phyloP scores from a whole-genome alignment of 2,113 vertebrate species.

The Todiramphus chloris region DNA sequence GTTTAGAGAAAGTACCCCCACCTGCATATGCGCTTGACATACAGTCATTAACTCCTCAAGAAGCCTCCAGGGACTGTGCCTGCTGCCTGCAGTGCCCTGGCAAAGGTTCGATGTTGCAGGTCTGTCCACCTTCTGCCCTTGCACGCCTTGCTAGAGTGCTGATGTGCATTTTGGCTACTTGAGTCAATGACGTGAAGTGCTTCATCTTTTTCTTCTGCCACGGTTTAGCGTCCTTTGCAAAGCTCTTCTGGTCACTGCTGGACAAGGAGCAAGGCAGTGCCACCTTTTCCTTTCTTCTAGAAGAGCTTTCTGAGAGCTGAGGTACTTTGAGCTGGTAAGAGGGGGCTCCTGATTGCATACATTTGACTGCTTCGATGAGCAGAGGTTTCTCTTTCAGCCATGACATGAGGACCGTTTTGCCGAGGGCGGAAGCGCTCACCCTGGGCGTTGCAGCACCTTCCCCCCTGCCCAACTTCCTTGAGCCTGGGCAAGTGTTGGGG shows the following conservation, averaged over 20 bases:
- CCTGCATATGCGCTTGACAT: background rate
- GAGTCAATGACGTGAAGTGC: background rate
- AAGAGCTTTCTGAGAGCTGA: background rate
- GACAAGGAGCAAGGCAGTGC: background rate
- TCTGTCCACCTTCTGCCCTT: background rate
- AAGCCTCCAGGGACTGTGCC: background rate
- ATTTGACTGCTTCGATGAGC: background rate
- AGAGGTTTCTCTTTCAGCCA: background rate
- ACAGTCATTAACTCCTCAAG: background rate
- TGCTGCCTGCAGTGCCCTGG: background rate
- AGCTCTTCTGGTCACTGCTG: background rate
- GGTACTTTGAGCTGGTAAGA: background rate
- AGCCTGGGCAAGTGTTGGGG: background rate
- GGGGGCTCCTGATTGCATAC: background rate
- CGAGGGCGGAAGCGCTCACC: background rate
- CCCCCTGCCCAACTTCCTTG: background rate
- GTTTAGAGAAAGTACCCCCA: background rate
- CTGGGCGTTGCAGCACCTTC: background rate
- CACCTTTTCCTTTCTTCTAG: background rate
- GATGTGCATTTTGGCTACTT: background rate
- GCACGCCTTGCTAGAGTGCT: background rate
- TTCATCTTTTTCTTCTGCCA: background rate
- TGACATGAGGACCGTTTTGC: background rate
- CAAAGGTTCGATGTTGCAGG: background rate
- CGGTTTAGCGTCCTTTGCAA: background rate